Conservation (phyloP, 2,113 vertebrate species). For the Scartelaos histophorus region DNA sequence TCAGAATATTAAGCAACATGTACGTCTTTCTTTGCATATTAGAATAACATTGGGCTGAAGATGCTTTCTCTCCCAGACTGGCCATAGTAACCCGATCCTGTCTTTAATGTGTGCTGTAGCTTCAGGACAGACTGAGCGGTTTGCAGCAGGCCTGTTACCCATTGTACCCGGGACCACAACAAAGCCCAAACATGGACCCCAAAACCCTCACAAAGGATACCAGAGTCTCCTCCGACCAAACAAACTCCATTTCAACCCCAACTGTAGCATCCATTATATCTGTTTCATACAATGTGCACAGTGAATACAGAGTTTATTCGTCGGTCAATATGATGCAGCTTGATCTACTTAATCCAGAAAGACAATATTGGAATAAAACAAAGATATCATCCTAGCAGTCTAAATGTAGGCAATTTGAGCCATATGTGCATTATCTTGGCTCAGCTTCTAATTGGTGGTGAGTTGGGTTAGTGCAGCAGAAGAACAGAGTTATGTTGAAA, state of each 20-base stretch:
- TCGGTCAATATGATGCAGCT: constrained; percentile 34
- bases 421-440: constrained; percentile 47
- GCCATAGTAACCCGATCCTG: constrained; percentile 69
- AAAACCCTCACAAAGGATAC: constrained; percentile 61
- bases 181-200: constrained; percentile 54
- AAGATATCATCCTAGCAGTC: constrained; percentile 41
- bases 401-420: constrained; percentile 49
- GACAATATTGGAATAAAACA: constrained; percentile 49
- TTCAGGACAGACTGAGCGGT: constrained; percentile 61
- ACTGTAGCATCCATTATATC: constrained; percentile 46
- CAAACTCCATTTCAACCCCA: constrained; percentile 49
- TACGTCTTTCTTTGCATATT: constrained; percentile 14
- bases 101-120: constrained; percentile 72
- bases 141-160: constrained; percentile 74
- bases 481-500: constrained; percentile 7
- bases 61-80: constrained; percentile 52
- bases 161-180: constrained; percentile 76
- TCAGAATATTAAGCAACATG: neutral
- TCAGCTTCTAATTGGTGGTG: constrained; percentile 31
- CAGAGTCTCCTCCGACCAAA: constrained; percentile 55
- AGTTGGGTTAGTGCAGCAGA: constrained; percentile 41
- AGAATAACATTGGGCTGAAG: constrained; percentile 44
- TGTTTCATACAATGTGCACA: constrained; percentile 35
- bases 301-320: constrained; percentile 38
- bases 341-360: constrained; percentile 49